Conservation (phyloP, 2,888 invertebrate genomes). For the Sinotaia quadrata region DNA sequence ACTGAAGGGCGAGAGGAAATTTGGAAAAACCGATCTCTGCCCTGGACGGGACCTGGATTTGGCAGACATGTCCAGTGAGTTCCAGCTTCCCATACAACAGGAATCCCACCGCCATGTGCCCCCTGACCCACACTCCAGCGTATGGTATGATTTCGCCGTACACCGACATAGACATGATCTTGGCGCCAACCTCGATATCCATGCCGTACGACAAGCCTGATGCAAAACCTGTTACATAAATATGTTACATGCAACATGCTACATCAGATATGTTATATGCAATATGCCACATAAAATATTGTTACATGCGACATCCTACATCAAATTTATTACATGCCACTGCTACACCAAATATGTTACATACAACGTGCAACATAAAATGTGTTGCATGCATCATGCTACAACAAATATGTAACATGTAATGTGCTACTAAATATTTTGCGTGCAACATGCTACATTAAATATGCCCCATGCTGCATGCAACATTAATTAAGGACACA, state of each 20-base stretch:
- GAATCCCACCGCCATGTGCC: constrained; percentile 46
- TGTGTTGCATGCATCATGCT: no score
- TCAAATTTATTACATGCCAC: no score
- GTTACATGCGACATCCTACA: no score
- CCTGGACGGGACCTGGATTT: constrained; percentile 48
- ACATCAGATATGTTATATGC: no score
- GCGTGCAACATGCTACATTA: no score
- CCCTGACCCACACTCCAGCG: constrained; percentile 43
- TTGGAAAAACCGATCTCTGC: constrained; percentile 54
- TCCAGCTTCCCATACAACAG: constrained; percentile 45
- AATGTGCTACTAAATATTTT: no score
- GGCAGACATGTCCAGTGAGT: constrained; percentile 50
- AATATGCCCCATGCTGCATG: no score
- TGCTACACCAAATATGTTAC: no score
- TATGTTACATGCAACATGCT: background rate
- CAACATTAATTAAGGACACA: no score
- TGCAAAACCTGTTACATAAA: constrained; percentile 42
- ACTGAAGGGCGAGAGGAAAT: constrained; percentile 58
- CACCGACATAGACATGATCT: constrained; percentile 43
- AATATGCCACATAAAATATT: no score
- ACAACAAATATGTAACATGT: no score
- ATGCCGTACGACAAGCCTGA: constrained; percentile 50
- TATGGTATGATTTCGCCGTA: constrained; percentile 41
- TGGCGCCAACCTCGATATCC: constrained; percentile 43
- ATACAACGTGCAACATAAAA: no score